Base-by-base conservation (phyloP, 1,140 invertebrate genomes). In the Drosophila varians region DNA sequence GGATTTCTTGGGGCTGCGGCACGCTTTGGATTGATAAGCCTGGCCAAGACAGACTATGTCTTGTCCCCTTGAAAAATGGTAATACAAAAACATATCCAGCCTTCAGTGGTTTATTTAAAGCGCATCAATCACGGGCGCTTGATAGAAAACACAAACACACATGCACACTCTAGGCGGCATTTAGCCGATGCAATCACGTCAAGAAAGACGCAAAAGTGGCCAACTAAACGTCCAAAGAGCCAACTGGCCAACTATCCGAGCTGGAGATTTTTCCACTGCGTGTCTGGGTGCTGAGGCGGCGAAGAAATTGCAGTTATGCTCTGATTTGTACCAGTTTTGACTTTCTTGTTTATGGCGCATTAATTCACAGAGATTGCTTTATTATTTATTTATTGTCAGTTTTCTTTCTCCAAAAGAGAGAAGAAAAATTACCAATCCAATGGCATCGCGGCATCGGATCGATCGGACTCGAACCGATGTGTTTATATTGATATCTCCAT, bases 261-360 rank as follows among this genome's bases (percentile, higher is more conserved):
- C 34, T 21, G 55, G 18, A 46, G 16, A 42, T 42, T 42, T 42
- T 42, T 42, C 48, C 42, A 51, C 72, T 80, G 73, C 78, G 79
- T 83, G 54, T 74, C 56, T 74, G 48, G 79, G 80, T 83, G 79
- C 79, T 75, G 64, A 68, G 58, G 77, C 75, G 55, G 69, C 69
- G 49, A 73, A 73, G 83, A 88, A 88, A 90, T 84, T 89, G 82
- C 89, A 90, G 89, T 90, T 90, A 90, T 90, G 89, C 89, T 90
- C 89, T 90, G 86, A 90, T 90, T 90, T 90, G 80, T 90, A 88
- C 89, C 78, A 90, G 86, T 90, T 90, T 90, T 71, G 83, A 90
- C 86, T 90, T 90, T 90, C 89, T 90, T 90, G 71, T 90, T 88
- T 86, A 89, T 86, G 61, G 76, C 82, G 77, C 82, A 86, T 86